These are phyloP conservation scores for Actinia tenebrosa DNA, from an alignment of 64 coral and sea anemone species.

Conservation along the genomic window DNA sequence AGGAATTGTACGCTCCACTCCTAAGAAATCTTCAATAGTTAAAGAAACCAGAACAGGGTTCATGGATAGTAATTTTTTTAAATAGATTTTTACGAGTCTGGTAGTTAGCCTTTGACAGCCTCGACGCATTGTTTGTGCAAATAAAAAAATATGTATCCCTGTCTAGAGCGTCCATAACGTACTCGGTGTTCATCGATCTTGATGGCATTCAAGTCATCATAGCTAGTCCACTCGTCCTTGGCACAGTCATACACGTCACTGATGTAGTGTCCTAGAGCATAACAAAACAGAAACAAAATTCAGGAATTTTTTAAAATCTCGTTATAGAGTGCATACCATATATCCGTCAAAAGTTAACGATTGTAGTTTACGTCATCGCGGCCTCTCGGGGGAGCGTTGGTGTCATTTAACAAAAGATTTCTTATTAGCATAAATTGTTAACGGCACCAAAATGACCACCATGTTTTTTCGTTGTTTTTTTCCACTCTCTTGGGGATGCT, in stretches of 20 bases:
- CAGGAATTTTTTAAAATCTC: no score
- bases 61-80: neutral
- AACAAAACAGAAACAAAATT: neutral
- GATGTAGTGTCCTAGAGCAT: constrained; percentile 69
- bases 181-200: constrained; percentile 73
- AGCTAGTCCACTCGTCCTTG: constrained; percentile 85
- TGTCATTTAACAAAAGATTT: no score
- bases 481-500: no score
- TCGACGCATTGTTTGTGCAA: constrained; percentile 61
- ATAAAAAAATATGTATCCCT: constrained; percentile 83
- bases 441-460: no score
- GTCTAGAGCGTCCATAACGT: constrained; percentile 57
- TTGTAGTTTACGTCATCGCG: no score
- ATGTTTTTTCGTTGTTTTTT: no score
- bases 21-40: no score
- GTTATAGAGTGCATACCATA: no score
- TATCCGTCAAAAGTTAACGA: no score
- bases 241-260: constrained; percentile 91
- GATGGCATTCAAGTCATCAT: constrained; percentile 68
- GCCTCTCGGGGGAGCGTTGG: no score
- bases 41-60: neutral
- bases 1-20: neutral
- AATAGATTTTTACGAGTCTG: neutral
- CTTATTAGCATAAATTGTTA: no score
- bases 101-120: neutral